phyloP scores from a whole-genome alignment of 2,113 vertebrate species.

The Suncus etruscus region DNA sequence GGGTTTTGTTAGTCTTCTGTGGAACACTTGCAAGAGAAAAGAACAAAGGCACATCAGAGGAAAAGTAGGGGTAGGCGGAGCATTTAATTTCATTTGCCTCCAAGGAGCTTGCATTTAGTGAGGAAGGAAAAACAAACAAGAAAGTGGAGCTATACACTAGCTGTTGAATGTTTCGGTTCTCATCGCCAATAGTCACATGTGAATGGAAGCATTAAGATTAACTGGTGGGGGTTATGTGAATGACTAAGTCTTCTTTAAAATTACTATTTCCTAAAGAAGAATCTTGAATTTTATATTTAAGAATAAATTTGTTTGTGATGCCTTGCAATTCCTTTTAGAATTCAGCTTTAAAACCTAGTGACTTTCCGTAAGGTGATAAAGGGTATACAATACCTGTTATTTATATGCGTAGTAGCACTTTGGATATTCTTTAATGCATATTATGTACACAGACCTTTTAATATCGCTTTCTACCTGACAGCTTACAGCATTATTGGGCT shows the following conservation, averaged over 20 bases:
- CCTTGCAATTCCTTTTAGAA: constrained; percentile 54
- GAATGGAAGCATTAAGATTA: constrained; percentile 64
- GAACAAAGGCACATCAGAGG: constrained; percentile 78
- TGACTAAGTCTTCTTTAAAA: constrained; percentile 14
- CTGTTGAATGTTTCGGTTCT: constrained; percentile 57
- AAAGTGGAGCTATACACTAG: constrained; percentile 57
- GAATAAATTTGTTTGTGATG: constrained; percentile 62
- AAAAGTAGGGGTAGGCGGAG: constrained; percentile 59
- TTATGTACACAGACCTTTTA: constrained; percentile 57
- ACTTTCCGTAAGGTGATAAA: constrained; percentile 63
- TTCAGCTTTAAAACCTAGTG: constrained; percentile 58
- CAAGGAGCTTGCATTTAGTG: constrained; percentile 58
- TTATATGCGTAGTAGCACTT: constrained; percentile 61
- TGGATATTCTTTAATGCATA: constrained; percentile 51
- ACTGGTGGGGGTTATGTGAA: constrained; percentile 1
- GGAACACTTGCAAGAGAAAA: constrained; percentile 71
- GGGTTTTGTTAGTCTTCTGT: constrained; percentile 65
- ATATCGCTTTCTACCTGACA: constrained; percentile 63
- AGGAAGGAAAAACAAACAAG: constrained; percentile 51
- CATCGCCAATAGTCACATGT: constrained; percentile 59
- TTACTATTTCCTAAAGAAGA: constrained; percentile 19
- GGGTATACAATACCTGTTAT: not conserved
- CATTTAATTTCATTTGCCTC: constrained; percentile 72
- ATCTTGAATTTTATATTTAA: constrained; percentile 61
- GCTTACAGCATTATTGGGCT: constrained; percentile 38